Base-by-base conservation (phyloP, 2,888 invertebrate genomes). In the Brachypterus glaber region DNA sequence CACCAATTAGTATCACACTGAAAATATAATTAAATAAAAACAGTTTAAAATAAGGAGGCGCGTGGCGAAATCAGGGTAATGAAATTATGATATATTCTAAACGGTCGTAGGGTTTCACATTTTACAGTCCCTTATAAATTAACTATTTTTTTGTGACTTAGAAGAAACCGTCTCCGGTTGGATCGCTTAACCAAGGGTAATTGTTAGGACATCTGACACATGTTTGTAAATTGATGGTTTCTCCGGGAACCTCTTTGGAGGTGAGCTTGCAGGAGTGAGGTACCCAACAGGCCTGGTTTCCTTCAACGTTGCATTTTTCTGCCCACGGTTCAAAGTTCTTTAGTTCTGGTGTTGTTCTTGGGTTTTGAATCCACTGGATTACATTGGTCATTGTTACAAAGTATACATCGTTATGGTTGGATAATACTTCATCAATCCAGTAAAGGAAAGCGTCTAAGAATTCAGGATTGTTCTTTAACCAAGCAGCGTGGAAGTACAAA, bases 301-400 rank as follows among this genome's bases (percentile, higher is more conserved):
- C 87, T 55, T 88, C 86, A n/a, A 89, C 87, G 31, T 77, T 72
- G 59, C 92, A 92, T 78, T 87, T 89, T 68, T 91, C 91, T 76
- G 84, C 83, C 90, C 91, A 92, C 33, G 89, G 84, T 64, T 91
- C 90, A 67, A 92, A 92, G 72, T 82, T 88, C 74, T 89, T 88
- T 34, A 84, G 82, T 64, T 90, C 88, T 39, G 78, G 72, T 50
- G 85, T 62, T 9, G 89, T 89, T 43, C 85, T 74, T 30, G 91
- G 91, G 62, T 89, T 89, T 61, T 92, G 92, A 59, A 92, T 88
- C 92, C 92, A 92, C 61, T 91, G 91, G 52, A 92, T 90, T 4
- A 90, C 90, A 64, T 89, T 88, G n/a, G 91, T 91, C 90, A 90
- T 91, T 41, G 91, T 92, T 11, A 88, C 87, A 63, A 92, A 92